A percentile compares a stretch with the other conserved stretches of the same genome.
phyloP scores from a whole-genome alignment of 35 echinoderm and acorn worm species.

The Patiria miniata region DNA sequence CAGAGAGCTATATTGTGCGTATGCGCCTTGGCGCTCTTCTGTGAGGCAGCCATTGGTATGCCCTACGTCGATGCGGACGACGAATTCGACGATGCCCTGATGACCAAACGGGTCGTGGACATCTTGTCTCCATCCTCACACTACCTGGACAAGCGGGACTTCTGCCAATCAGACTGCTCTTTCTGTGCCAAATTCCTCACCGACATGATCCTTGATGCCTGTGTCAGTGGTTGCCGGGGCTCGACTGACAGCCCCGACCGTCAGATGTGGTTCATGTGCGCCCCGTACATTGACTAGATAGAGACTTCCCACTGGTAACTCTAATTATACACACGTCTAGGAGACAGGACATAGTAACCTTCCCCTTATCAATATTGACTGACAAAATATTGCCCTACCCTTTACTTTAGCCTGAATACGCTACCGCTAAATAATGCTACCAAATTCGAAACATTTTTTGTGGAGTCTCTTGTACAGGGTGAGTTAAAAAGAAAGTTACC shows the following conservation, averaged over 20 bases:
- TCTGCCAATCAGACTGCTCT: neutral
- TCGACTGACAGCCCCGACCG: neutral
- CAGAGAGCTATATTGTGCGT: neutral
- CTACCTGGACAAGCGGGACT: neutral
- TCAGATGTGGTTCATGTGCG: neutral
- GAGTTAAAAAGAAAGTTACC: too few relatives aligned
- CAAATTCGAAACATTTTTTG: too few relatives aligned
- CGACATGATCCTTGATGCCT: neutral
- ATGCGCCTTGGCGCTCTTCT: neutral
- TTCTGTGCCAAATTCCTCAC: neutral
- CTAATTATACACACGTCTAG: too few relatives aligned
- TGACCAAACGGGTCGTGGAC: neutral
- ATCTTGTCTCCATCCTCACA: neutral
- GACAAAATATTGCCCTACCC: too few relatives aligned
- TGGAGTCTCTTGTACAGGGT: too few relatives aligned
- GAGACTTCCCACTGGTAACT: neutral
- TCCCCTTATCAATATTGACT: too few relatives aligned
- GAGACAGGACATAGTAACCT: too few relatives aligned
- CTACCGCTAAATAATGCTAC: too few relatives aligned
- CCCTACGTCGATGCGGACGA: neutral
- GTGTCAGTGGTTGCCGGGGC: neutral
- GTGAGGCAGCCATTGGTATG: neutral
- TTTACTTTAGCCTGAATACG: too few relatives aligned
- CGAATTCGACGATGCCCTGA: neutral
- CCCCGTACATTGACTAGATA: neutral